A percentile compares a stretch with the other conserved stretches of the same genome.
Evolutionary conservation across 2,797 vertebrate species (phyloP).

Genomic region (Synaphobranchus kaupii): DNA sequence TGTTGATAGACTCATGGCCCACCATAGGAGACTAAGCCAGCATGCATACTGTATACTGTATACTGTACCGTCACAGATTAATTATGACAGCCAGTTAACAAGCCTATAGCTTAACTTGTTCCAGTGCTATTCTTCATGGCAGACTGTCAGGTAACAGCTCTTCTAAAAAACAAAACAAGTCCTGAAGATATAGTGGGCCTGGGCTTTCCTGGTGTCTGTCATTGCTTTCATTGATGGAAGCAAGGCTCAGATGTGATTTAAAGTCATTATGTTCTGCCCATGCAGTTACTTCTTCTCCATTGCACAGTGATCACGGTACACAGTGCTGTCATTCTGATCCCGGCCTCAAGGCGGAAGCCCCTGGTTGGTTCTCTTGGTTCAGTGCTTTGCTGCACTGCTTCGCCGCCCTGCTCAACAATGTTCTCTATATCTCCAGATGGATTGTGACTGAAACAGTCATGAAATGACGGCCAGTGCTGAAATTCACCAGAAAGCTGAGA

Average conservation of each 20-base stretch:
- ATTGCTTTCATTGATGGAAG: background rate
- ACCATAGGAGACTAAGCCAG: background rate
- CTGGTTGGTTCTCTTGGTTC: background rate
- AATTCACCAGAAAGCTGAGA: background rate
- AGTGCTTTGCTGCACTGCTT: background rate
- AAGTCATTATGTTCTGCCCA: background rate
- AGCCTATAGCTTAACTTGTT: background rate
- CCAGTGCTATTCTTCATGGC: background rate
- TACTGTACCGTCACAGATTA: background rate
- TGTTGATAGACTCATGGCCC: background rate
- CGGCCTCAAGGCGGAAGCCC: background rate
- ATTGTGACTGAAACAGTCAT: background rate
- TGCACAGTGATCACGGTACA: background rate
- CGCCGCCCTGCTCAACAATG: background rate
- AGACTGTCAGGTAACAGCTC: background rate
- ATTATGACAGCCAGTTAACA: constrained; percentile 6
- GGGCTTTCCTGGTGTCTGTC: too few relatives aligned
- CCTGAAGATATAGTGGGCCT: background rate
- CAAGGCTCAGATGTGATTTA: background rate
- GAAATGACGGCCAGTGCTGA: background rate
- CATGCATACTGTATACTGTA: background rate
- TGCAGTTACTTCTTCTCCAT: background rate
- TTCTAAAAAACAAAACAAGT: background rate
- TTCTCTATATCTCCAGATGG: background rate
- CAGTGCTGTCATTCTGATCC: background rate